Percentiles rank a stretch among this genome's conserved stretches.
Evolutionary conservation across 2,888 invertebrate species (phyloP).

Genomic region (Cantharis rufa): DNA sequence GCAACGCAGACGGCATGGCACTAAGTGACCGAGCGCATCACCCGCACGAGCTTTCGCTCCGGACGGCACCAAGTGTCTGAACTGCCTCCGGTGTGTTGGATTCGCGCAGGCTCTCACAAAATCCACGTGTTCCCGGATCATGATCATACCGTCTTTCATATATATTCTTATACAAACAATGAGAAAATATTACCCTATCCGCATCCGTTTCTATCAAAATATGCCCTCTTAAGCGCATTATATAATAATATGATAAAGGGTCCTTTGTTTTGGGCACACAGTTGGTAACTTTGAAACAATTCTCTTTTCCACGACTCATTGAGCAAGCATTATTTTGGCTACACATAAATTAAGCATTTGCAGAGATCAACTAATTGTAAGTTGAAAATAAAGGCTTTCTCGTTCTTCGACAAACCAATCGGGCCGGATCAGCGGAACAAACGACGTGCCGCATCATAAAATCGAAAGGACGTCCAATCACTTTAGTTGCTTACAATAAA

Average conservation of each 20-base stretch:
- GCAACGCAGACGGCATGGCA: conserved; percentile 45
- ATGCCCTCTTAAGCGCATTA: conserved; percentile 25
- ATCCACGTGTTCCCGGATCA: conserved; percentile 36
- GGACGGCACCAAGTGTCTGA: conserved; percentile 37
- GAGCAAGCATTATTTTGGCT: conserved; percentile 38
- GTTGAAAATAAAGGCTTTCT: conserved; percentile 39
- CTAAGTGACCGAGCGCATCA: conserved; percentile 44
- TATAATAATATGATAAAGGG: conserved; percentile 21
- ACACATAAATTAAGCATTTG: conserved; percentile 38
- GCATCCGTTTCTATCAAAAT: conserved; percentile 28
- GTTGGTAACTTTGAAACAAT: conserved; percentile 26
- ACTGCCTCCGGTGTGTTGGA: conserved; percentile 24
- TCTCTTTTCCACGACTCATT: conserved; percentile 38
- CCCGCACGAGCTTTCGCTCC: conserved; percentile 39
- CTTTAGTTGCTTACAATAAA: conserved; percentile 41
- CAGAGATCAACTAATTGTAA: conserved; percentile 32
- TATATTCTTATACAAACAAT: conserved; percentile 33
- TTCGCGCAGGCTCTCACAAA: conserved; percentile 41
- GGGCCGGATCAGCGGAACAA: conserved; percentile 48
- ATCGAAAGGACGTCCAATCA: conserved; percentile 48
- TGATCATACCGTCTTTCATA: conserved; percentile 25
- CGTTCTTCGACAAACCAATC: conserved; percentile 42
- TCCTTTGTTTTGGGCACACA: conserved; percentile 21
- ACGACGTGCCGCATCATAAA: conserved; percentile 53
- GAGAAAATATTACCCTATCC: conserved; percentile 33